Conservation (phyloP, 2,888 invertebrate species). For the Ditula angustiorana region DNA sequence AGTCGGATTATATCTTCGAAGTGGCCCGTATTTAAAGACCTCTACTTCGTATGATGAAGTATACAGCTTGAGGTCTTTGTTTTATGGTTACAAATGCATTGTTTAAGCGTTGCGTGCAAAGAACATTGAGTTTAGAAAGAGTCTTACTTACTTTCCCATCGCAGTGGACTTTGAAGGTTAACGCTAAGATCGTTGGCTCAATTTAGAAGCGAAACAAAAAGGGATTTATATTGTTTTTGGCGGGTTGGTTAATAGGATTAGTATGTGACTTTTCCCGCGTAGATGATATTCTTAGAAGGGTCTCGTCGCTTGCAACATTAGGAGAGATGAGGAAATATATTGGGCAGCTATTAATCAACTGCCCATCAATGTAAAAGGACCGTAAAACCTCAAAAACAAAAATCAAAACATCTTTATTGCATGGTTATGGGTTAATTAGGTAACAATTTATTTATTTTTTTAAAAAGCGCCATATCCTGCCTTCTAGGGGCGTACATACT, state of each 20-base stretch:
- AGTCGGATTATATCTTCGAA: not conserved
- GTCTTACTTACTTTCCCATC: not conserved
- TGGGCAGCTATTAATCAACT: no score
- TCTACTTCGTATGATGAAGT: not conserved
- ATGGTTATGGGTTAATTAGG: no score
- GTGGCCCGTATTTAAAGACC: constrained; percentile 3
- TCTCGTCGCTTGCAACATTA: constrained; percentile 2
- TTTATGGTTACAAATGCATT: not conserved
- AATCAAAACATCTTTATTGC: no score
- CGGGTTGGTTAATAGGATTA: constrained; percentile 16
- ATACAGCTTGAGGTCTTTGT: not conserved
- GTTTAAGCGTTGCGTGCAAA: constrained; percentile 20
- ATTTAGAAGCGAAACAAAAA: not conserved
- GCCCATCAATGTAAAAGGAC: no score
- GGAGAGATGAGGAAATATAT: not conserved
- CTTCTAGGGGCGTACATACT: no score
- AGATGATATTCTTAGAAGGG: constrained; percentile 4
- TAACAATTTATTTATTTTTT: no score
- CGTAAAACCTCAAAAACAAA: no score
- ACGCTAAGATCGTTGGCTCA: not conserved
- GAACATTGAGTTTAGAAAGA: not conserved
- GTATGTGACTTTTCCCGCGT: constrained; percentile 27
- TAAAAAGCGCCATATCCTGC: no score
- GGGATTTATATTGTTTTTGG: not conserved
- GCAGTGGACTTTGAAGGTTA: not conserved